Conservation (phyloP, 1,140 invertebrate genomes). For the Chironomus tepperi region DNA sequence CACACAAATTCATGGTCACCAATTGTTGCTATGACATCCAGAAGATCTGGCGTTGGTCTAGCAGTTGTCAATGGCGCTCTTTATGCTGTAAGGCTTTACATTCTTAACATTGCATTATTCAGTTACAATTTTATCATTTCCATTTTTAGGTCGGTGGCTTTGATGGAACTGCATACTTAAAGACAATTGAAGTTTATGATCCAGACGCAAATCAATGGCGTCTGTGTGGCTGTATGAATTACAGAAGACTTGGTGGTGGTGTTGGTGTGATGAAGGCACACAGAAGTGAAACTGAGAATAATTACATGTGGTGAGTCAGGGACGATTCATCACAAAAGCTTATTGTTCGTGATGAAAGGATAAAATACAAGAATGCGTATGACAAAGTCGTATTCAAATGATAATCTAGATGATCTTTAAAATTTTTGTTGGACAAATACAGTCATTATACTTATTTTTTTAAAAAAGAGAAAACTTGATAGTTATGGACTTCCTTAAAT, state of each 20-base stretch:
- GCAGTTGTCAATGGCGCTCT: constrained; percentile 96
- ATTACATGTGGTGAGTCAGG: constrained; percentile 55
- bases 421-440: too few species aligned
- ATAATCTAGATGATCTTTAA: too few species aligned
- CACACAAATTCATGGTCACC: constrained; percentile 95
- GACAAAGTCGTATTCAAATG: too few species aligned
- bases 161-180: constrained; percentile 95
- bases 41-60: constrained; percentile 91
- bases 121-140: too few species aligned
- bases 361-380: too few species aligned
- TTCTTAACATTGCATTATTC: too few species aligned
- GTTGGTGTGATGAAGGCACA: constrained; percentile 89
- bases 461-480: too few species aligned
- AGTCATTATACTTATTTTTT: too few species aligned
- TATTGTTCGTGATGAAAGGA: too few species aligned
- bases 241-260: constrained; percentile 89
- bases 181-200: constrained; percentile 98
- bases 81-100: constrained; percentile 59
- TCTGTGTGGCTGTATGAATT: constrained; percentile 96
- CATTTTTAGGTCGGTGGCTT: constrained; percentile 67
- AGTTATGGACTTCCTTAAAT: too few species aligned
- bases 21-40: constrained; percentile 96
- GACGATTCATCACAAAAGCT: too few species aligned
- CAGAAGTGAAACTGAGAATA: constrained; percentile 59
- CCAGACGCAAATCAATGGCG: constrained; percentile 96